phyloP scores from a whole-genome alignment of 2,888 invertebrate species.

The Drosophila acutilabella region DNA sequence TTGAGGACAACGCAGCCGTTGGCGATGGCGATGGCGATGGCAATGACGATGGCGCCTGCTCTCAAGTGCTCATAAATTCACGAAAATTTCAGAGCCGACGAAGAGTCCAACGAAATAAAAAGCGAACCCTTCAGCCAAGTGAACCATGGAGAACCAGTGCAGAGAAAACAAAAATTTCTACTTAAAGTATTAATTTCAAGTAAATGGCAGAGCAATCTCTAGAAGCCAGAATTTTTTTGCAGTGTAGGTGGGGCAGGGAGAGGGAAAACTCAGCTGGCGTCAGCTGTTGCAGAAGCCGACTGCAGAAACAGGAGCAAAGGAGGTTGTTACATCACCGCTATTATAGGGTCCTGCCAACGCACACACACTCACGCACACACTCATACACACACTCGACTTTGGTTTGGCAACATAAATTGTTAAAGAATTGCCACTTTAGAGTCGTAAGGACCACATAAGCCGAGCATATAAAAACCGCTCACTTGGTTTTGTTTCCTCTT shows the following conservation, averaged over 20 bases:
- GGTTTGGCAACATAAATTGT: conserved; percentile 79
- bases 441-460: conserved; percentile 78
- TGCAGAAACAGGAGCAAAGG: conserved; percentile 1
- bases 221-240: too few species aligned
- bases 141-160: conserved; percentile 3
- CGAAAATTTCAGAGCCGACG: conserved; percentile 79
- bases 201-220: too few species aligned
- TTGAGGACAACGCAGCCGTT: conserved; percentile 55
- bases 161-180: too few species aligned
- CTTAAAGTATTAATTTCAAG: too few species aligned
- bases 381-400: conserved; percentile 59
- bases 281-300: conserved; percentile 64
- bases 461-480: conserved; percentile 70
- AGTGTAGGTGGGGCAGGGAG: neutral
- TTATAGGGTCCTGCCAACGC: conserved; percentile 1
- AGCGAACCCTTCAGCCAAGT: conserved; percentile 52
- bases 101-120: conserved; percentile 67
- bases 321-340: conserved; percentile 3
- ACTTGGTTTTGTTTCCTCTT: conserved; percentile 10
- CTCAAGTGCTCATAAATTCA: conserved; percentile 82
- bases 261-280: conserved; percentile 48
- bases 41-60: conserved; percentile 70
- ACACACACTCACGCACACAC: conserved; percentile 1
- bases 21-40: conserved; percentile 22
- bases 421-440: conserved; percentile 82